Evolutionary conservation across 2,797 vertebrate genomes (phyloP), one percentile per base, ranked within the genome.

Genomic region (Enteromius trimaculatus): DNA sequence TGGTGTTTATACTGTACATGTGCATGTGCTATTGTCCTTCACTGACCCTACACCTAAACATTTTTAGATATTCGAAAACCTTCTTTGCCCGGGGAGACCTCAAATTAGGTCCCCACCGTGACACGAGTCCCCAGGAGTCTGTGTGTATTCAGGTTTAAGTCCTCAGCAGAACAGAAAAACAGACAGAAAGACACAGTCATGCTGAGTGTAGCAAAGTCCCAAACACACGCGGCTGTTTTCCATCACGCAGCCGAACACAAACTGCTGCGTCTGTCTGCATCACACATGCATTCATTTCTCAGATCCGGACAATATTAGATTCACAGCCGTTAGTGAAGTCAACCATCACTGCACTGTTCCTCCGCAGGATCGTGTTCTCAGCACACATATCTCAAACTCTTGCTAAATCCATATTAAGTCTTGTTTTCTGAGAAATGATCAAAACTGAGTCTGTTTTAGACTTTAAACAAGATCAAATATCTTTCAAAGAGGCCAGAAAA

Each of bases 221-320:
- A 90, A 93, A 91, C 53, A 87, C 86, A 68, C 60, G 85, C 93
- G 93, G 91, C 88, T 94, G 93, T 53, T 92, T 93, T 91, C 90
- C 91, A 92, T 94, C 93, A 94, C 83, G 88, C 74, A 51, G 19
- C 21, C 34, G 55, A 71, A 79, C 80, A 81, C 58, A 62, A 64
- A 23, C 69, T 70, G n/a, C 72, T 75, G 72, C 21, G 4, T 44
- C 51, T 16, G 39, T 31, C 5, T 37, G 64, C 13, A 16, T 69
- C 16, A 69, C 58, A 31, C 44, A 77, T 5, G 0, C 2, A 13
- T 21, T 49, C 2, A 9, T 31, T 23, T 47, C 39, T 44, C 21
- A 53, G 19, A 53, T 53, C 7, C 19, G 21, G 23, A 26, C 58
- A 26, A 14, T 60, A 60, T 60, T 17, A 17, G 14, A 71, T 26